Evolutionary conservation across 1,140 invertebrate genomes (phyloP).

Genomic region (Drosophila athabasca): DNA sequence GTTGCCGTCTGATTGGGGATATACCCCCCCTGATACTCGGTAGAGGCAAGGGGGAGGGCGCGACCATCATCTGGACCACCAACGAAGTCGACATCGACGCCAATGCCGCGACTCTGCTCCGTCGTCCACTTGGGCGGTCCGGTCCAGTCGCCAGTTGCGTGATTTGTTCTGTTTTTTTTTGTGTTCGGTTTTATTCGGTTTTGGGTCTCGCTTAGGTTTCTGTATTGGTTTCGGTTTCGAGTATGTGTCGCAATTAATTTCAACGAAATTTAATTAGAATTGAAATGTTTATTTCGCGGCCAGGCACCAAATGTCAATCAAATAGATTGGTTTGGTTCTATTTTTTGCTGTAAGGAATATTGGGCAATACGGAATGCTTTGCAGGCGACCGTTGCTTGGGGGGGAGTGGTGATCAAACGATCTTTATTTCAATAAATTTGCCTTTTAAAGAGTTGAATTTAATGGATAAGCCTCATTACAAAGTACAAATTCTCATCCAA

Average conservation of each 20-base stretch:
- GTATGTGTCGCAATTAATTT: slow-evolving; percentile 57
- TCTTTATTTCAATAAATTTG: too few species aligned
- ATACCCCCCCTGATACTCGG: too few species aligned
- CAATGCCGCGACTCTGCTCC: too few species aligned
- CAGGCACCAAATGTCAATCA: slow-evolving; percentile 33
- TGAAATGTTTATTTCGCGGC: slow-evolving; percentile 26
- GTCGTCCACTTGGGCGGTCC: slow-evolving; percentile 48
- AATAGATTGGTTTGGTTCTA: slow-evolving; percentile 26
- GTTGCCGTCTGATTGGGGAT: slow-evolving; percentile 38
- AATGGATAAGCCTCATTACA: too few species aligned
- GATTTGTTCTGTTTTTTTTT: slow-evolving; percentile 47
- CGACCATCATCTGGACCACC: slow-evolving; percentile 30
- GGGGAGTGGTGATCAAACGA: too few species aligned
- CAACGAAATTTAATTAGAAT: slow-evolving; percentile 56
- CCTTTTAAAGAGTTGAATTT: too few species aligned
- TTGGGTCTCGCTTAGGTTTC: slow-evolving; percentile 16
- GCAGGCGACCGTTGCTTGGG: too few species aligned
- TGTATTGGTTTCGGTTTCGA: slow-evolving; percentile 4
- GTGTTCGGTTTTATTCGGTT: slow-evolving; percentile 20
- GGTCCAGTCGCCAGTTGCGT: slow-evolving; percentile 24
- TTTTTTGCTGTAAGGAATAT: slow-evolving; percentile 5
- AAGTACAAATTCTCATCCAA: too few species aligned
- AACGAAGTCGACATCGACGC: slow-evolving; percentile 36
- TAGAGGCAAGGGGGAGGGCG: neutral
- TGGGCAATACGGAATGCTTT: neutral